Evolutionary conservation across 1,140 invertebrate species (phyloP), one percentile per base, ranked within the genome.

Genomic region (Araneus ventricosus): DNA sequence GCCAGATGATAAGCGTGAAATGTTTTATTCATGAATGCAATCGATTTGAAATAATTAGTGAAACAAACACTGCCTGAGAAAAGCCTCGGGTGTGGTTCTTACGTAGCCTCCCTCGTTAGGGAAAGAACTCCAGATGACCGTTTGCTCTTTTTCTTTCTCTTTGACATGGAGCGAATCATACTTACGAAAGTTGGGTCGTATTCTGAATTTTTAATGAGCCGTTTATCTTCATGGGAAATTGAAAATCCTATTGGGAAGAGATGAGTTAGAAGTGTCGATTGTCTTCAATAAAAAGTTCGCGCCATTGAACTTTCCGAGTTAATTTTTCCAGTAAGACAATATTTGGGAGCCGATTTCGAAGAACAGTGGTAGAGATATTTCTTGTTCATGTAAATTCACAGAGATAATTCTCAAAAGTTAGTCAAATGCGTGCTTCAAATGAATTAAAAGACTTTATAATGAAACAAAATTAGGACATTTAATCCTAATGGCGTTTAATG

Each of bases 11-110:
- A 87, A 87, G 61, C 59, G 52, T 8, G 30, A 45, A 87, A 87
- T 87, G 57, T 87, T 87, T 87, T 87, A 87, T 87, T 37, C 59
- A 87, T 87, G 45, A 59, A 34, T 34, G 57, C 14, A 27, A 87
- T 87, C 85, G 85, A 87, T 87, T 37, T 45, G 37, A 45, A 61
- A 37, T 61, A 59, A 63, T 45, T 63, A 37, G 80, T 84, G 80
- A 87, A 87, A 87, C 85, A 87, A 37, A 87, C 52, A 61, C 41
- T 45, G 39, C 8, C 6, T 24, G 52, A 57, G 37, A 61, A 87
- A 87, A 57, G 61, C 27, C 45, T 6, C 22, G 85, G 85, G 85
- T 87, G 85, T 87, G 85, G 85, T 63, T 87, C 67, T 75, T 75
- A 30, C 14, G 6, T 8, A 75, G 27, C 17, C 27, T 75, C 30